These are phyloP conservation scores for Brachyopa scutellaris DNA, from an alignment of 2,888 invertebrate genomes.

Conservation along the genomic window DNA sequence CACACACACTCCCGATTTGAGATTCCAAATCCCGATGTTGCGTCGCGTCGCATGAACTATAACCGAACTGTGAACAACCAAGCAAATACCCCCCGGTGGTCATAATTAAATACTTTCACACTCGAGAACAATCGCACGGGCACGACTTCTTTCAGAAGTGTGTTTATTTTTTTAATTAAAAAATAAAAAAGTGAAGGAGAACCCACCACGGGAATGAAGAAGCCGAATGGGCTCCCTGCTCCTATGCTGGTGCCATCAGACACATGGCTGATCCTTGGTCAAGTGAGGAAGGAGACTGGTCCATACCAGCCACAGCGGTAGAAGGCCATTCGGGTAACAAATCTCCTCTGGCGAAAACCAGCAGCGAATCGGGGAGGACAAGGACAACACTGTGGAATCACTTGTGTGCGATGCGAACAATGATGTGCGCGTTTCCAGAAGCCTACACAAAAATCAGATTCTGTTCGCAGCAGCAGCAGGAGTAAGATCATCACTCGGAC, in stretches of 20 bases:
- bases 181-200: conserved; percentile 31
- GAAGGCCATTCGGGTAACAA: conserved; percentile 8
- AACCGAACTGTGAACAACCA: conserved; percentile 63
- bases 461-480: conserved; percentile 68
- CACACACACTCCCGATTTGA: neutral
- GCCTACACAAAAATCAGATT: conserved; percentile 65
- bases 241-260: neutral
- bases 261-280: conserved; percentile 1
- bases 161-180: conserved; percentile 72
- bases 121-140: conserved; percentile 80
- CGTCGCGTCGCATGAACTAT: too few relatives aligned
- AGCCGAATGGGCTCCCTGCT: neutral
- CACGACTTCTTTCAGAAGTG: conserved; percentile 68
- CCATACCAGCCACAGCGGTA: too few relatives aligned
- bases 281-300: neutral
- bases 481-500: conserved; percentile 60
- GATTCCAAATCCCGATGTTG: neutral
- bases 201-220: conserved; percentile 13
- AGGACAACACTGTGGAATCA: conserved; percentile 12
- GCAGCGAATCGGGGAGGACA: conserved; percentile 55
- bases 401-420: conserved; percentile 51
- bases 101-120: conserved; percentile 81
- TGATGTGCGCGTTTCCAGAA: conserved; percentile 64
- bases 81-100: conserved; percentile 70
- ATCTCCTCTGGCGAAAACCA: conserved; percentile 10